Percentiles rank a stretch among this genome's conserved stretches.
phyloP scores from a whole-genome alignment of 2,113 vertebrate genomes.

The Sprattus sprattus region DNA sequence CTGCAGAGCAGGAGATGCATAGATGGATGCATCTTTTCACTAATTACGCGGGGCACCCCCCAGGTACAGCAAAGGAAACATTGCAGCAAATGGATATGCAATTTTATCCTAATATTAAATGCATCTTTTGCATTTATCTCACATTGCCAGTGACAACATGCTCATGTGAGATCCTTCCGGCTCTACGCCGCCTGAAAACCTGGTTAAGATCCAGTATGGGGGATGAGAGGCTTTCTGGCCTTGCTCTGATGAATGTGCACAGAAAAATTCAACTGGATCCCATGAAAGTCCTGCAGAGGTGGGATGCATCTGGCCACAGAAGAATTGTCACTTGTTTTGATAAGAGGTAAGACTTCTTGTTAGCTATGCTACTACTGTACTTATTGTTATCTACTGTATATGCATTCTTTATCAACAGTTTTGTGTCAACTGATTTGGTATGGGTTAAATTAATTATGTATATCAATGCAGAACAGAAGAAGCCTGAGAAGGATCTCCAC shows the following conservation, averaged over 20 bases:
- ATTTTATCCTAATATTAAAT: neutral
- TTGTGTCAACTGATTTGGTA: no score
- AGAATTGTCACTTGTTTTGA: slow-evolving; percentile 30
- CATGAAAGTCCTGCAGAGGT: slow-evolving; percentile 19
- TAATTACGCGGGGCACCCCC: neutral
- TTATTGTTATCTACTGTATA: no score
- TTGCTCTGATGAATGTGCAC: neutral
- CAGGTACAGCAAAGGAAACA: neutral
- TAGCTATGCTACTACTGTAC: no score
- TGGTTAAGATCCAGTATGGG: neutral
- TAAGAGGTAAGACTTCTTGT: slow-evolving; percentile 19
- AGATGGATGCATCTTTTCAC: neutral
- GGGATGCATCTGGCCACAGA: slow-evolving; percentile 38
- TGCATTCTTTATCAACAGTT: no score
- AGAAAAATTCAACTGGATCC: slow-evolving; percentile 12
- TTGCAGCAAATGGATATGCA: neutral
- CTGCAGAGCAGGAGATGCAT: no score
- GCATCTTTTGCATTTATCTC: neutral
- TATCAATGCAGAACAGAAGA: no score
- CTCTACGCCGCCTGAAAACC: neutral
- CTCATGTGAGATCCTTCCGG: neutral
- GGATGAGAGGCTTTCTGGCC: neutral
- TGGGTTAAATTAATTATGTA: no score
- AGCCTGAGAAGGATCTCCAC: no score
- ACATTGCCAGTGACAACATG: neutral